Evolutionary conservation across 2,888 invertebrate species (phyloP).

Genomic region (Petrolisthes manimaculis): DNA sequence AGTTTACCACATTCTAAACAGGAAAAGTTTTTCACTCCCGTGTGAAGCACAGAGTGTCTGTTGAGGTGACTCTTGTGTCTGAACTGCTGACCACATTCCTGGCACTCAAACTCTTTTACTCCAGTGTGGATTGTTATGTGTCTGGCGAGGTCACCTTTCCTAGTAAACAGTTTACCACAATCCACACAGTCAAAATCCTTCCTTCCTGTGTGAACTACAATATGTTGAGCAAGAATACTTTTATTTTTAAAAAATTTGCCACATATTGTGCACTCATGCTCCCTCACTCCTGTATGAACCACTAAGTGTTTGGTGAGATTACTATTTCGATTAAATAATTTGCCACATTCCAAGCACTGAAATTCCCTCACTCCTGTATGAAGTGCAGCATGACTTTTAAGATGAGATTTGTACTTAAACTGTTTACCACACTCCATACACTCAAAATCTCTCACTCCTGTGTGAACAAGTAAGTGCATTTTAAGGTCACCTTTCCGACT

Average conservation of each 20-base stretch:
- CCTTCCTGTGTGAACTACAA: background rate
- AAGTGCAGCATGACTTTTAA: too few species aligned
- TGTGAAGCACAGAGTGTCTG: background rate
- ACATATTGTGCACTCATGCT: background rate
- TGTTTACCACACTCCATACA: too few species aligned
- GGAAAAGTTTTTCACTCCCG: background rate
- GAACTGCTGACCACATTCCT: background rate
- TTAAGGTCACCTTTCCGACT: too few species aligned
- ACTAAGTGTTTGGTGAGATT: background rate
- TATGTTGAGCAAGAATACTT: background rate
- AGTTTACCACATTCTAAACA: background rate
- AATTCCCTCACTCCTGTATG: too few species aligned
- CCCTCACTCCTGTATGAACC: slow-evolving; percentile 4
- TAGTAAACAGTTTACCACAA: background rate
- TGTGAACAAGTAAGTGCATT: too few species aligned
- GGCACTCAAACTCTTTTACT: background rate
- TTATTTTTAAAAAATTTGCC: background rate
- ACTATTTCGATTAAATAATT: too few species aligned
- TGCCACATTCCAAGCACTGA: too few species aligned
- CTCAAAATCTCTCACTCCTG: too few species aligned
- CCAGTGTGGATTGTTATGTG: background rate
- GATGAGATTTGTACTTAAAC: too few species aligned
- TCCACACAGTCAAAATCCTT: background rate
- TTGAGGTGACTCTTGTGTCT: background rate
- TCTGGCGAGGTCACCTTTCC: background rate